Conservation (phyloP, 2,888 invertebrate genomes). For the Hyalella azteca region DNA sequence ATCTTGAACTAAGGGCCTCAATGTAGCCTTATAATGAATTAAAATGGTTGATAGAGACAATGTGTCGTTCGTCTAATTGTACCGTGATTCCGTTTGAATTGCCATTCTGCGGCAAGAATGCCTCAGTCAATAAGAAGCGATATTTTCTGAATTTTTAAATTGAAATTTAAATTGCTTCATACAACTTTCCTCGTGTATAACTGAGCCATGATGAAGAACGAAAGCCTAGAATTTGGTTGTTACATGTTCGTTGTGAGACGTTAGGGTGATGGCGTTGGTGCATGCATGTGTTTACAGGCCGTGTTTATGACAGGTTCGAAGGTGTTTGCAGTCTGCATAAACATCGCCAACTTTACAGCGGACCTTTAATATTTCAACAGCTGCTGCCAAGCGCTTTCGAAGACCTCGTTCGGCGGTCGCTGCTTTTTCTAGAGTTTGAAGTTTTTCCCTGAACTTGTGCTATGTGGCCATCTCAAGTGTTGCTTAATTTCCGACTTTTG, state of each 20-base stretch:
- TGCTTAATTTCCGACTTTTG: slow-evolving; percentile 33
- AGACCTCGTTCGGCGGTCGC: slow-evolving; percentile 7
- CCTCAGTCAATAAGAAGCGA: no score
- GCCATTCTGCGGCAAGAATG: no score
- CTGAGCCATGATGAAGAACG: no score
- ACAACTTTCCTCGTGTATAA: no score
- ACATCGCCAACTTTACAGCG: slow-evolving; percentile 22
- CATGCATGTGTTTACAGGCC: slow-evolving; percentile 32
- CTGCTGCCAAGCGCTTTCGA: slow-evolving; percentile 26
- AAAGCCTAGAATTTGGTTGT: no score
- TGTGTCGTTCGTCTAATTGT: no score
- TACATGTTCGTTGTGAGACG: neutral
- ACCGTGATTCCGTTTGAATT: no score
- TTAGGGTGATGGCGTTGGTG: slow-evolving; percentile 1
- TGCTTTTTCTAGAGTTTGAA: neutral
- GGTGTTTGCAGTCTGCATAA: slow-evolving; percentile 32
- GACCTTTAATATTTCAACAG: slow-evolving; percentile 36
- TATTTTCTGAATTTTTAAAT: no score
- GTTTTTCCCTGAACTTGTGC: slow-evolving; percentile 34
- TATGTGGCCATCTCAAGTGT: slow-evolving; percentile 36
- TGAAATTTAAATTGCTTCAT: no score
- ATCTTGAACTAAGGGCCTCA: no score
- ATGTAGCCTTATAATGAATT: no score
- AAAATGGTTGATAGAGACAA: no score
- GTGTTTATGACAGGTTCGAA: slow-evolving; percentile 32